Evolutionary conservation across 2,113 vertebrate genomes (phyloP), one percentile per base, ranked within the genome.

Genomic region (Semnopithecus entellus): DNA sequence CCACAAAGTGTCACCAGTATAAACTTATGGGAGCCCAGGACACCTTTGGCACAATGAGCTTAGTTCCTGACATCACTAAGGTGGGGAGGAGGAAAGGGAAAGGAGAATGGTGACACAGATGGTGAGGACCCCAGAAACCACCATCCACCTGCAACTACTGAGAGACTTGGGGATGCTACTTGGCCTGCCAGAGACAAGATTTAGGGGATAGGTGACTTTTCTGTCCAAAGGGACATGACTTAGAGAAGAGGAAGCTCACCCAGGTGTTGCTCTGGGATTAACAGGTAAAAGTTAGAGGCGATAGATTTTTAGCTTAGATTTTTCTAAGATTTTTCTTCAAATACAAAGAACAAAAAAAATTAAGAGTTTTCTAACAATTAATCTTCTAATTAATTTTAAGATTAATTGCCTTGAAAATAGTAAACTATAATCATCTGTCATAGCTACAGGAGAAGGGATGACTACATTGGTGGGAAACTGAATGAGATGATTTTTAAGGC

Each of bases 311-410:
- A 76, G 45, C 27, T 85, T 48, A 81, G 61, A 64, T 64, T 64
- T 64, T 64, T 27, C 61, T 64, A 64, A 64, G 27, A 64, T 64
- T 64, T 30, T 64, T 64, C 61, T 64, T 64, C 61, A 64, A 13
- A 30, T 64, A 64, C 61, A 64, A 64, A 64, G 61, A 64, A 64
- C 27, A 64, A 64, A 64, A 64, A 64, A 59, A 85, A 17, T 43
- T 38, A 94, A 85, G 38, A 20, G 22, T 90, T 90, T 91, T 72
- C 48, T 68, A 72, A 64, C 7, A 86, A 25, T 48, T 43, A 35
- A 35, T 82, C 40, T 73, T 48, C 70, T 84, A 80, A 72, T 72
- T 55, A 48, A 64, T 73, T 82, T 96, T 95, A 70, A 73, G 70
- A 40, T 30, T 14, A 40, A 50, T 14, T 83, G 25, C 38, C 52